Evolutionary conservation across 2,888 invertebrate genomes (phyloP).

Genomic region (Sericinus montela): DNA sequence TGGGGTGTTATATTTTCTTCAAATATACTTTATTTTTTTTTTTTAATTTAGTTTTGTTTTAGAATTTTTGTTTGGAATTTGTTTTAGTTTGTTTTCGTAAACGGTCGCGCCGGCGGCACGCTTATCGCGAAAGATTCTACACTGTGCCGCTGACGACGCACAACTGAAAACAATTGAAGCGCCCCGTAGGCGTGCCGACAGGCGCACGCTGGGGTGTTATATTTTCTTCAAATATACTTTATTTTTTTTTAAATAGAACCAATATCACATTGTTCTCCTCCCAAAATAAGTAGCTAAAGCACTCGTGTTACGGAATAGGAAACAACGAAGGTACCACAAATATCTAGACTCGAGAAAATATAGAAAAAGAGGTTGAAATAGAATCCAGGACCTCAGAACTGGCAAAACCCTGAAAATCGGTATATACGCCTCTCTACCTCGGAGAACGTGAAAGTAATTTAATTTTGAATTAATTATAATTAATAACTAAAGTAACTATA

Average conservation of each 20-base stretch:
- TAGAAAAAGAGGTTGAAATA: too few relatives aligned
- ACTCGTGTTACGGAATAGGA: too few relatives aligned
- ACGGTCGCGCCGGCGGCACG: neutral
- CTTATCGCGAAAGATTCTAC: constrained; percentile 9
- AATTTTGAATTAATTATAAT: too few relatives aligned
- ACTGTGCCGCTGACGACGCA: constrained; percentile 15
- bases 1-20: neutral
- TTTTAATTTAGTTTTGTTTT: neutral
- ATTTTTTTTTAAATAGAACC: neutral
- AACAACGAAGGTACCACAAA: too few relatives aligned
- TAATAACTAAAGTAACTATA: too few relatives aligned
- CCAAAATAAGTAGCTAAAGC: too few relatives aligned
- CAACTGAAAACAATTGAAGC: constrained; percentile 15
- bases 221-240: neutral
- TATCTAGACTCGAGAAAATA: too few relatives aligned
- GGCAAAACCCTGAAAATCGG: too few relatives aligned
- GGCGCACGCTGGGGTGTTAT: neutral
- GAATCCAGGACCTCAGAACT: too few relatives aligned
- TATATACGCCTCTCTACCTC: too few relatives aligned
- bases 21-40: constrained; percentile 2
- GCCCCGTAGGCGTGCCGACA: constrained; percentile 1
- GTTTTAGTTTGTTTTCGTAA: constrained; percentile 10
- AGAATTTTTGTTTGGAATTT: neutral
- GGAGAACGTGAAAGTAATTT: too few relatives aligned
- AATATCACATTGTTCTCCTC: too few relatives aligned